Conservation (phyloP, 2,113 vertebrate species). For the Lycaon pictus region DNA sequence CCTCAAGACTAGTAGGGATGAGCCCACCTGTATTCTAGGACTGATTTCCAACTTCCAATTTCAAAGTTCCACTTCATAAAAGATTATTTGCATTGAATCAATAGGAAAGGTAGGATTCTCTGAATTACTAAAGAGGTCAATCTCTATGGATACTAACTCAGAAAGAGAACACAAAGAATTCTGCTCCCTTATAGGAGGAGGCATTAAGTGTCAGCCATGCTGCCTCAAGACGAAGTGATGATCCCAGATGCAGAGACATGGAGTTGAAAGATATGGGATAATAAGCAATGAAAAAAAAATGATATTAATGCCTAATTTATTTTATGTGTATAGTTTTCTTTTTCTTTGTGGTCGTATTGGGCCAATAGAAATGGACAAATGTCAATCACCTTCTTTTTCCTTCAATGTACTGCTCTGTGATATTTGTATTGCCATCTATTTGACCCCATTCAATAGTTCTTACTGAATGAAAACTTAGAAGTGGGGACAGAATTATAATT, state of each 20-base stretch:
- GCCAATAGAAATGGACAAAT: not conserved
- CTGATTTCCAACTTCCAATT: not conserved
- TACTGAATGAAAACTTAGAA: slow-evolving; percentile 1
- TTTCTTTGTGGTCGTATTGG: not conserved
- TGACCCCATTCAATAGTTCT: not conserved
- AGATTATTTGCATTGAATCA: not conserved
- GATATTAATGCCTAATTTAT: not conserved
- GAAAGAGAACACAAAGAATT: not conserved
- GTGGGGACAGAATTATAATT: not conserved
- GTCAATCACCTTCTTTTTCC: not conserved
- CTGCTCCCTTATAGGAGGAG: not conserved
- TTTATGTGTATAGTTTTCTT: not conserved
- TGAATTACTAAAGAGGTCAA: not conserved
- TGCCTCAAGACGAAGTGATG: not conserved
- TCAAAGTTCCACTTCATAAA: not conserved
- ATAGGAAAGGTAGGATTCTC: not conserved
- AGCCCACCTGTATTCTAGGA: not conserved
- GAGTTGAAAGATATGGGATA: not conserved
- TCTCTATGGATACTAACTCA: not conserved
- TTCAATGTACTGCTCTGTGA: not conserved
- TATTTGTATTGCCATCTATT: not conserved
- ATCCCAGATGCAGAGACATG: not conserved
- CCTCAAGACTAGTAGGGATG: not conserved
- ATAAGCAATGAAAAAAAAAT: not conserved
- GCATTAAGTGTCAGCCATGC: not conserved